Evolutionary conservation across 2,113 vertebrate species (phyloP), one percentile per base, ranked within the genome.

Genomic region (Tupaia chinensis): DNA sequence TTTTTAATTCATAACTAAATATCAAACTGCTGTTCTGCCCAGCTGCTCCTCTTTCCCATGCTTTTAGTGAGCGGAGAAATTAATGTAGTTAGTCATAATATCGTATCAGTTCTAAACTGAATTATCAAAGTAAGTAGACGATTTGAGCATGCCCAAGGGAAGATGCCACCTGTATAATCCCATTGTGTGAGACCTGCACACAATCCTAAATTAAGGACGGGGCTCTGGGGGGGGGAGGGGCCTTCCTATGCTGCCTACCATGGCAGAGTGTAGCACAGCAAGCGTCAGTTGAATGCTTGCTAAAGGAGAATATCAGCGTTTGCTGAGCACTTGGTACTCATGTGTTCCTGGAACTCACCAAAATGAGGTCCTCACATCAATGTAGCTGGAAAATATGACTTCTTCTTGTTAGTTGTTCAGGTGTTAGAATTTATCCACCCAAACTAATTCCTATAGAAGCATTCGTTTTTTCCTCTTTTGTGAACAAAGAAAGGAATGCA

Each of bases 221-320:
- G 44, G 44, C 4, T n/a, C n/a, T n/a, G n/a, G n/a, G n/a, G n/a
- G n/a, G 0, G 3, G 4, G 7, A 1, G 13, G 3, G 10, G 15
- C 76, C 63, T 74, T 69, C 58, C 19, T 29, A 27, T 0, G 1
- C 25, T 22, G 32, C 13, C 12, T 22, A 22, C 11, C 1, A 9
- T 5, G 1, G 3, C 10, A 29, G 16, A 32, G 16, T 2, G 7
- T 23, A 29, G 23, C 2, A 10, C 2, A 58, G 56, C 9, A 65
- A 15, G 34, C 9, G 7, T 84, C 34, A 65, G 53, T 22, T 58
- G 12, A 27, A 63, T 14, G 15, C 23, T 32, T 27, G 32, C 29
- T 11, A 32, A 58, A 14, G 9, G 34, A 66, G 5, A 65, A 12
- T 13, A 9, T 2, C 29, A 54, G 72, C n/a, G 53, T 56, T 22